phyloP scores from a whole-genome alignment of 2,888 invertebrate genomes.

The Zhuqinia jingwanae region DNA sequence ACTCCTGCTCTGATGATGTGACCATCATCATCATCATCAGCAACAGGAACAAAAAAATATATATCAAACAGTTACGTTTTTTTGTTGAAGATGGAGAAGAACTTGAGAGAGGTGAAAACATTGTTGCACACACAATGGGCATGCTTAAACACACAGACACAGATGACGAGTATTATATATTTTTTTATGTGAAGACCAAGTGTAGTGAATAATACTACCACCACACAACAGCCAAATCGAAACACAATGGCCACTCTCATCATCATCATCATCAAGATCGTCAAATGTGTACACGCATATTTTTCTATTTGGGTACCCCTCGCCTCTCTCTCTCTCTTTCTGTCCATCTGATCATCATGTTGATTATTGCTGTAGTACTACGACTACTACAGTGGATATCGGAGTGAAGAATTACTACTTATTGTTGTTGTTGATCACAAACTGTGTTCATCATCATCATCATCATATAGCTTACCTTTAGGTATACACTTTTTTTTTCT shows the following conservation, averaged over 20 bases:
- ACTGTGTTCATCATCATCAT: no score
- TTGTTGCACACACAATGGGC: constrained; percentile 12
- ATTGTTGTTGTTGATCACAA: constrained; percentile 38
- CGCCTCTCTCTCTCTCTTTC: background rate
- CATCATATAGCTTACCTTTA: constrained; percentile 14
- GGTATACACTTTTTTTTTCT: background rate
- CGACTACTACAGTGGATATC: constrained; percentile 7
- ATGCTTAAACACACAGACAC: constrained; percentile 3
- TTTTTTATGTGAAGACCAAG: constrained; percentile 15
- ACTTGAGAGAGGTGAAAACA: constrained; percentile 25
- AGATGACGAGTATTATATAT: background rate
- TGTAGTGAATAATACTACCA: constrained; percentile 1
- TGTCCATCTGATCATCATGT: no score
- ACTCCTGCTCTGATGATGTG: no score
- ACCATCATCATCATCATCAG: no score
- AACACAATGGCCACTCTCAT: constrained; percentile 51
- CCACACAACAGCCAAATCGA: constrained; percentile 12
- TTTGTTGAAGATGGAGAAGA: no score
- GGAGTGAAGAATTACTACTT: background rate
- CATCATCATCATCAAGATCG: constrained; percentile 42
- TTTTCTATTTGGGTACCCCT: constrained; percentile 48
- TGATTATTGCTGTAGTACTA: constrained; percentile 43
- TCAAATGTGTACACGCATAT: constrained; percentile 41
- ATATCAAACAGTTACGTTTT: constrained; percentile 22
- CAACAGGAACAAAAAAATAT: background rate